Conservation (phyloP, 1,140 invertebrate species). For the Phocides pigmalion region DNA sequence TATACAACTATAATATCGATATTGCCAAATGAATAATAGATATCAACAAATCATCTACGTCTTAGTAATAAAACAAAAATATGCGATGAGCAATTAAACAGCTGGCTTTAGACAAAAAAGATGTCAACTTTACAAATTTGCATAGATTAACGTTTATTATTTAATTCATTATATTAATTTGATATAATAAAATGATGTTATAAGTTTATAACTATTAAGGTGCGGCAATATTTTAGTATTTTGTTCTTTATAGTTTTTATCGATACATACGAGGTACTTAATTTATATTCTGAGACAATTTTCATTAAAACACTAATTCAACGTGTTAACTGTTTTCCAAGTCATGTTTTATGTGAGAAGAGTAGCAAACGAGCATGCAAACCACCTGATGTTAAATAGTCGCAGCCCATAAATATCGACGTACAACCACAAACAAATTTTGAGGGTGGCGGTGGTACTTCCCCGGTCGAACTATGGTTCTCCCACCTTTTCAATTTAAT, state of each 20-base stretch:
- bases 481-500: too few relatives aligned
- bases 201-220: constrained; percentile 29
- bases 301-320: neutral
- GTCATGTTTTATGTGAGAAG: too few relatives aligned
- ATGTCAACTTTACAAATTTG: constrained; percentile 54
- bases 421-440: too few relatives aligned
- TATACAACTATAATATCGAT: constrained; percentile 37
- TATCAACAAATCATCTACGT: constrained; percentile 50
- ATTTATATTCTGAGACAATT: neutral
- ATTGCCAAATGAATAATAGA: constrained; percentile 56
- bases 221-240: constrained; percentile 33
- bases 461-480: too few relatives aligned
- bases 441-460: too few relatives aligned
- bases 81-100: constrained; percentile 58
- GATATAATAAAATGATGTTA: constrained; percentile 47
- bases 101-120: constrained; percentile 49
- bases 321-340: neutral
- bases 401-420: too few relatives aligned
- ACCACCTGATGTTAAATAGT: too few relatives aligned
- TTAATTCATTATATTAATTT: constrained; percentile 46
- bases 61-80: constrained; percentile 48
- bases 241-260: constrained; percentile 12
- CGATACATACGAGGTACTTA: neutral
- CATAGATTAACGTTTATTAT: constrained; percentile 58
- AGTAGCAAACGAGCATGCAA: too few relatives aligned